These are phyloP conservation scores for Eumacrocentrus americanus DNA, from an alignment of 2,888 invertebrate species.

Conservation along the genomic window DNA sequence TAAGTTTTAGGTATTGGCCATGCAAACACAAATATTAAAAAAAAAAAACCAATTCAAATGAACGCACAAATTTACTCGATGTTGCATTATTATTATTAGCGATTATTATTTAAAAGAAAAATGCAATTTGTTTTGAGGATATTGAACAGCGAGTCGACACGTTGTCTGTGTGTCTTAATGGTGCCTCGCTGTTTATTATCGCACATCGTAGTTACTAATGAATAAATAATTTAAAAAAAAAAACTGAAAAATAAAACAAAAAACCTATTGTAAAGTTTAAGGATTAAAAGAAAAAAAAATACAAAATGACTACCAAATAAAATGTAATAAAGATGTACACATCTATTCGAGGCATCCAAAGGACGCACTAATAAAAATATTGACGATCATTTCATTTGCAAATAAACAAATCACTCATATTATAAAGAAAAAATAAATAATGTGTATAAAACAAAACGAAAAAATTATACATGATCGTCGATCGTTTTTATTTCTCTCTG, in stretches of 20 bases:
- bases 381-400: conserved; percentile 21
- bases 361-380: conserved; percentile 14
- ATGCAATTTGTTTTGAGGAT: conserved; percentile 20
- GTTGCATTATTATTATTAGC: conserved; percentile 37
- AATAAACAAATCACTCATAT: conserved; percentile 7
- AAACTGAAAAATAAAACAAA: conserved; percentile 3
- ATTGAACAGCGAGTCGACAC: conserved; percentile 16
- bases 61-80: conserved; percentile 38
- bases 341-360: conserved; percentile 1
- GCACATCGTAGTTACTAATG: conserved; percentile 18
- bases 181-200: conserved; percentile 25
- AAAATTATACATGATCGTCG: conserved; percentile 13
- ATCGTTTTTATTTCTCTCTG: not conserved
- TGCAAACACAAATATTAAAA: conserved; percentile 18
- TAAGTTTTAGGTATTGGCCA: conserved; percentile 15
- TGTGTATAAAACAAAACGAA: conserved; percentile 15
- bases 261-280: conserved; percentile 12
- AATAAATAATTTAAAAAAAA: conserved; percentile 9
- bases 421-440: conserved; percentile 8
- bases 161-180: conserved; percentile 11
- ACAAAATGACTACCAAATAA: conserved; percentile 27
- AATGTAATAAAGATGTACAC: conserved; percentile 9
- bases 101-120: conserved; percentile 23
- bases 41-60: conserved; percentile 28
- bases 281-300: conserved; percentile 8